phyloP scores from a whole-genome alignment of 2,797 vertebrate genomes.

The Adrianichthys oophorus region DNA sequence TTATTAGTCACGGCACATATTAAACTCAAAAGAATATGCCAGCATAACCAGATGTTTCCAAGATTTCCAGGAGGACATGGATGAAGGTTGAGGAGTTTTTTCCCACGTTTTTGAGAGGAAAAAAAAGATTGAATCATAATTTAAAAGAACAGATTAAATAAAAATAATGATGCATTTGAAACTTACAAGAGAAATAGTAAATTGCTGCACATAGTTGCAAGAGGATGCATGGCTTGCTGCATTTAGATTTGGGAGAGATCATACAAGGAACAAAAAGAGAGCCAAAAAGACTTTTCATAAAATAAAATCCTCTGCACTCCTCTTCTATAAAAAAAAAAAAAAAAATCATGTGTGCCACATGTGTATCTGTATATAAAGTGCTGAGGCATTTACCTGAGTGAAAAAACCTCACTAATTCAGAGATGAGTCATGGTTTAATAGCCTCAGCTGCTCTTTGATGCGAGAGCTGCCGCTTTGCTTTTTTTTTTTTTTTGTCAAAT shows the following conservation, averaged over 20 bases:
- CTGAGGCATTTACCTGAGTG: constrained; percentile 47
- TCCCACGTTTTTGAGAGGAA: too few species aligned
- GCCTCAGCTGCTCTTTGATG: constrained; percentile 50
- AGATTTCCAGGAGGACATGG: constrained; percentile 31
- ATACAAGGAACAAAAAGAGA: constrained; percentile 39
- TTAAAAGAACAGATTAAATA: too few species aligned
- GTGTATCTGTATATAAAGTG: constrained; percentile 39
- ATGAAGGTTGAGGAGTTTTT: constrained; percentile 31
- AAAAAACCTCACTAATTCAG: constrained; percentile 28
- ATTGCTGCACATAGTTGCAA: constrained; percentile 24
- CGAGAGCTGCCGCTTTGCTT: constrained; percentile 59
- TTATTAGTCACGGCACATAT: constrained; percentile 58
- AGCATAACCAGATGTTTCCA: constrained; percentile 59
- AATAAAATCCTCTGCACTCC: not conserved
- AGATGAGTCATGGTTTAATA: constrained; percentile 62
- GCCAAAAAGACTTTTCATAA: not conserved
- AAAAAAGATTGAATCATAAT: too few species aligned
- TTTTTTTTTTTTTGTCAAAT: constrained; percentile 53
- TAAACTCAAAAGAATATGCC: constrained; percentile 46
- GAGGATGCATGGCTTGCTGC: constrained; percentile 41
- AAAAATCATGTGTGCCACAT: constrained; percentile 57
- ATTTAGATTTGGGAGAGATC: constrained; percentile 54
- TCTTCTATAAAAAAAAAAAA: constrained; percentile 5
- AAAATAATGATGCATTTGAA: not conserved
- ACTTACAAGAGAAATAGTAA: not conserved